A percentile compares a stretch with the other conserved stretches of the same genome.
These are phyloP conservation scores for Odocoileus virginianus DNA, from an alignment of 2,113 vertebrate genomes.

Conservation along the genomic window DNA sequence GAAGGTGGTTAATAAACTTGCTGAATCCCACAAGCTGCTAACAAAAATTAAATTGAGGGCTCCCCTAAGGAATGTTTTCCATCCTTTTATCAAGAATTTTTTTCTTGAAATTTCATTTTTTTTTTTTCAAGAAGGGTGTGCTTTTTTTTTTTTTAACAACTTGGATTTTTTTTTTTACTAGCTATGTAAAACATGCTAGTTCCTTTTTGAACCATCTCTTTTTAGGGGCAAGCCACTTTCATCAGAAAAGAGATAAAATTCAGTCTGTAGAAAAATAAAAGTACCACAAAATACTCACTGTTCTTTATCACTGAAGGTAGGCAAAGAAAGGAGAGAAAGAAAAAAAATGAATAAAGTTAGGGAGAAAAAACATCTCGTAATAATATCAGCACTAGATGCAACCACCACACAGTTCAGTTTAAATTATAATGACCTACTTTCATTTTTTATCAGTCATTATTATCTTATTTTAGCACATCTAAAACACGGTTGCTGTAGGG, in stretches of 20 bases:
- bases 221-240: neutral
- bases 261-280: neutral
- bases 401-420: neutral
- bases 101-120: neutral
- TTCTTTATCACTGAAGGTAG: slow-evolving; percentile 87
- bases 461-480: neutral
- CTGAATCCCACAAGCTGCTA: neutral
- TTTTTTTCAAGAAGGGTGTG: neutral
- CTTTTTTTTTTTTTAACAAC: neutral
- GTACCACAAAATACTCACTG: slow-evolving; percentile 87
- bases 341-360: neutral
- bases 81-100: neutral
- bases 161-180: neutral
- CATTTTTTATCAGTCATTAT: neutral
- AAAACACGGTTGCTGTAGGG: neutral
- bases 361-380: neutral
- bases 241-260: neutral
- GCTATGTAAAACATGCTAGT: neutral
- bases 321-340: slow-evolving; percentile 64
- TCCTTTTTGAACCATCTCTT: neutral
- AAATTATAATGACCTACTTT: neutral
- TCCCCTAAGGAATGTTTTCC: neutral
- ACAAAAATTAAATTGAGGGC: neutral
- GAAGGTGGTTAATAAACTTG: neutral
- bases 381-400: neutral